Evolutionary conservation across 2,888 invertebrate genomes (phyloP).

Genomic region (Dexiosoma caninum): DNA sequence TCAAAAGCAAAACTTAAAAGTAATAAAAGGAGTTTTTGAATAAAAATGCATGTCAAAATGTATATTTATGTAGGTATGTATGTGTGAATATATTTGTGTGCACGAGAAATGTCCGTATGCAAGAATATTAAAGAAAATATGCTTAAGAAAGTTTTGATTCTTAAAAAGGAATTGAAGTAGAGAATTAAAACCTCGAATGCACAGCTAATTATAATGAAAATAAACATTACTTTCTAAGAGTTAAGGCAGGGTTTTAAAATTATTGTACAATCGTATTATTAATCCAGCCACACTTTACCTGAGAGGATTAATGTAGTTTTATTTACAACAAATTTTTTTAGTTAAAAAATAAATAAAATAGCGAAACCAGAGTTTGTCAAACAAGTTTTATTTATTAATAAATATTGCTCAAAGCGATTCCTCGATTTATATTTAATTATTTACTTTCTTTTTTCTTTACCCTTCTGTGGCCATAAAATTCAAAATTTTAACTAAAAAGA

Average conservation of each 20-base stretch:
- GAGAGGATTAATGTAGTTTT: no score
- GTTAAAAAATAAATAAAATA: no score
- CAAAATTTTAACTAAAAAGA: no score
- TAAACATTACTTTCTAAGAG: background rate
- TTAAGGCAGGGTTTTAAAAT: background rate
- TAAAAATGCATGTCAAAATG: background rate
- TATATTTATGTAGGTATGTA: background rate
- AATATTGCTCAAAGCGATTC: no score
- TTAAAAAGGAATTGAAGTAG: background rate
- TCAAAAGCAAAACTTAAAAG: slow-evolving; percentile 50
- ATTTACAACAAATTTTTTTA: no score
- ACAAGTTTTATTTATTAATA: no score
- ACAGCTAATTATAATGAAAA: background rate
- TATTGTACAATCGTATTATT: background rate
- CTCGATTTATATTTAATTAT: no score
- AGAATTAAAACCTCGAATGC: background rate
- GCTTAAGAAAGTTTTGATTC: background rate
- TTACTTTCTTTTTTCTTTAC: no score
- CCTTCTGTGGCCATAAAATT: no score
- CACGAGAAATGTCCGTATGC: background rate
- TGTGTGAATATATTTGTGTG: background rate
- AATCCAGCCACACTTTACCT: background rate
- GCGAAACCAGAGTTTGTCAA: no score
- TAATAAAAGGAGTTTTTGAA: slow-evolving; percentile 43
- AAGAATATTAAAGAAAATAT: background rate